Evolutionary conservation across 2,113 vertebrate genomes (phyloP), one percentile per base, ranked within the genome.

Genomic region (Platysteira castanea): DNA sequence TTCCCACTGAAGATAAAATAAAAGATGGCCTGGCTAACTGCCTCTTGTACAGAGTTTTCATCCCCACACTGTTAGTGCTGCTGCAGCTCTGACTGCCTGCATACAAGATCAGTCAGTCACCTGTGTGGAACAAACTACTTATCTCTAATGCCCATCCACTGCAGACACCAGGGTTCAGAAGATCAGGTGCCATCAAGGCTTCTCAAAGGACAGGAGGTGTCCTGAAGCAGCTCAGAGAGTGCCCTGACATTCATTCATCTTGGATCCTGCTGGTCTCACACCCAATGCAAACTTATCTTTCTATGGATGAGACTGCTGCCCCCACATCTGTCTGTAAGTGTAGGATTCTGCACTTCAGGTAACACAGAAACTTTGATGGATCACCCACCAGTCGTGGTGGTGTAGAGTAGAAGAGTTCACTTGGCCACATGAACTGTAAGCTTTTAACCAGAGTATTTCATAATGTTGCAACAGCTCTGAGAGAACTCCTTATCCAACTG

Each of bases 1-100:
- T 89, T 96, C 57, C 49, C n/a, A 22, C 5, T 84, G 57, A 84
- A 87, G 73, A 57, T 10, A 67, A 63, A 87, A 56, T 37, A 78
- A 39, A 89, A 67, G 21, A 41, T 70, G 52, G 5, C 17, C 44
- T 81, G 74, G 52, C 39, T 60, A 46, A 26, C 6, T 53, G 86
- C 18, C 19, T 47, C 77, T 63, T 67, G 20, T 44, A 56, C 67
- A 54, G 33, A 63, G 8, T 39, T 84, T 84, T 74, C 22, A 63
- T 42, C 21, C 33, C 15, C 12, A 24, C 0, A 0, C 17, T 63
- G 13, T 56, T 19, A 42, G n/a, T 39, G 42, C 35, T 88, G 39
- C 59, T 61, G 35, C 47, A 81, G 30, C 27, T 63, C 31, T 89
- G 49, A 14, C 26, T 52, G 42, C 35, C 63, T 56, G 7, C 28